Percentiles rank a stretch among this genome's conserved stretches.
These are phyloP conservation scores for Xiphophorus birchmanni DNA, from an alignment of 2,797 vertebrate species.

Conservation along the genomic window DNA sequence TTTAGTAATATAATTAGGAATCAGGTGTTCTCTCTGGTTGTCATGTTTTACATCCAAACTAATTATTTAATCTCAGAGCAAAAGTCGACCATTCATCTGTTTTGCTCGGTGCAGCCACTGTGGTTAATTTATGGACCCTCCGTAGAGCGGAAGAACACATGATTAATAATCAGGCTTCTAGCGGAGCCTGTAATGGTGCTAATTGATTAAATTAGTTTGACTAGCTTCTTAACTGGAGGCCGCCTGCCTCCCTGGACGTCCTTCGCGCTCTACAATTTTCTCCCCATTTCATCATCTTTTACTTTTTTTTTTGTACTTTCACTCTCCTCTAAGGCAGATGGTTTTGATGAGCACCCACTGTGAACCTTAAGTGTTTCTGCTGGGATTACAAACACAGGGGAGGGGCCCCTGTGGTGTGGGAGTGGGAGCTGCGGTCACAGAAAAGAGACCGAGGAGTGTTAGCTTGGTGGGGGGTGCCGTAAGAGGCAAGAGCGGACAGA, in stretches of 20 bases:
- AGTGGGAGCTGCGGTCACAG: constrained; percentile 68
- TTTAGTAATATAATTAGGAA: not conserved
- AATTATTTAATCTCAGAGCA: constrained; percentile 28
- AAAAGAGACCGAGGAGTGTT: constrained; percentile 74
- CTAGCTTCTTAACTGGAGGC: constrained; percentile 69
- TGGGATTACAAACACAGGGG: constrained; percentile 98
- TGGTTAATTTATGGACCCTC: constrained; percentile 62
- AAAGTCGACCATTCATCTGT: constrained; percentile 3
- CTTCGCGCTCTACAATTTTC: constrained; percentile 34
- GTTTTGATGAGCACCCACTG: constrained; percentile 99
- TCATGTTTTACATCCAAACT: constrained; percentile 12
- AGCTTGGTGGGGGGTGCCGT: constrained; percentile 74
- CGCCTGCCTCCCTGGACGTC: constrained; percentile 65
- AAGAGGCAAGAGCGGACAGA: constrained; percentile 69
- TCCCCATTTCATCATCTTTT: constrained; percentile 47
- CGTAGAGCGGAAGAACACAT: constrained; percentile 90
- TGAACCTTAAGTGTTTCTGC: constrained; percentile 99
- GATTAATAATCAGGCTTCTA: constrained; percentile 96
- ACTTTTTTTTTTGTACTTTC: constrained; percentile 84
- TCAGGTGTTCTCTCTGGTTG: not conserved
- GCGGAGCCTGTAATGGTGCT: constrained; percentile 98
- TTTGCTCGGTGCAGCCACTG: constrained; percentile 24
- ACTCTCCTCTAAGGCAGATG: constrained; percentile 98
- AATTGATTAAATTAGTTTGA: constrained; percentile 99
- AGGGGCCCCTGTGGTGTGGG: constrained; percentile 76